These are phyloP conservation scores for Hymenochirus boettgeri DNA, from an alignment of 2,113 vertebrate species.

Conservation along the genomic window DNA sequence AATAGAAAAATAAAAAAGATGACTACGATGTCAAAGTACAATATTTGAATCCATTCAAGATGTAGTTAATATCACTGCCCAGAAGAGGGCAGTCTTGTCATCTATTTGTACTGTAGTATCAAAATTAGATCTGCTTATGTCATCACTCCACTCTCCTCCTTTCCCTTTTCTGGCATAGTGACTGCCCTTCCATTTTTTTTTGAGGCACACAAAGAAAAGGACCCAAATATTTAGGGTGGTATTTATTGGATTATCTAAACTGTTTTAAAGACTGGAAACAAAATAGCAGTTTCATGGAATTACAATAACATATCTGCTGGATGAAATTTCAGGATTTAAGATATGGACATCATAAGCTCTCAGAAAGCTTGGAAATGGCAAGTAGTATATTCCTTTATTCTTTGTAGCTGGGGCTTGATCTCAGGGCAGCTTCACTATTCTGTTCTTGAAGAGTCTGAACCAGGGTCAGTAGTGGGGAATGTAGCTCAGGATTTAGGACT, in stretches of 20 bases:
- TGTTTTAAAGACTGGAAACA: too few species aligned
- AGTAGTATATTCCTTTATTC: conserved; percentile 29
- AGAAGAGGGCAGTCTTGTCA: conserved; percentile 43
- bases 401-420: conserved; percentile 27
- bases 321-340: conserved; percentile 30
- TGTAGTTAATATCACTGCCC: conserved; percentile 49
- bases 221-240: too few species aligned
- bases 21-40: too few species aligned
- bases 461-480: conserved; percentile 69
- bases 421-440: conserved; percentile 54
- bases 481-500: conserved; percentile 71
- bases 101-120: background rate
- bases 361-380: conserved; percentile 38
- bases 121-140: background rate
- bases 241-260: too few species aligned
- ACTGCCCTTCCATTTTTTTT: conserved; percentile 54
- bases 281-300: conserved; percentile 1
- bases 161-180: conserved; percentile 38
- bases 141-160: background rate
- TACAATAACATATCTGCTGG: conserved; percentile 4
- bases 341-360: conserved; percentile 65
- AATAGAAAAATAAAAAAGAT: too few species aligned
- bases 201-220: conserved; percentile 20
- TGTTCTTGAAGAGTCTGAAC: conserved; percentile 69
- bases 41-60: background rate